Percentiles rank a stretch among this genome's conserved stretches.
phyloP scores from a whole-genome alignment of 2,888 invertebrate species.

The Mimachlamys varia region DNA sequence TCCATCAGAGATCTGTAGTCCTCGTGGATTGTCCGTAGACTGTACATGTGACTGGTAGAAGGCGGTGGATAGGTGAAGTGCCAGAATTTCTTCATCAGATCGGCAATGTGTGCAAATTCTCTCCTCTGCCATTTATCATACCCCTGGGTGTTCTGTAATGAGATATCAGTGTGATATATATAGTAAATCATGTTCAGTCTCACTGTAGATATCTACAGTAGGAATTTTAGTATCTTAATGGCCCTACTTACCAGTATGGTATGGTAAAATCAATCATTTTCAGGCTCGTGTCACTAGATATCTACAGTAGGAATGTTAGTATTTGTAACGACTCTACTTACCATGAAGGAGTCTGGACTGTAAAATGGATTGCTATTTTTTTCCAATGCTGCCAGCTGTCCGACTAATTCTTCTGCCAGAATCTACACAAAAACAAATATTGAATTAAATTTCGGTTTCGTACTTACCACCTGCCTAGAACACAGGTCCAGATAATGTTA shows the following conservation, averaged over 20 bases:
- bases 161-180: background rate
- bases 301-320: no score
- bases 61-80: conserved; percentile 69
- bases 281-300: no score
- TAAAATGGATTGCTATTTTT: conserved; percentile 75
- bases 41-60: conserved; percentile 38
- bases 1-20: conserved; percentile 70
- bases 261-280: no score
- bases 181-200: no score
- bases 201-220: no score
- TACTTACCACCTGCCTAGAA: no score
- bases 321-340: conserved; percentile 52
- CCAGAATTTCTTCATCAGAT: conserved; percentile 76
- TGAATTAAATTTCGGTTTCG: no score
- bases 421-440: conserved; percentile 59
- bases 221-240: no score
- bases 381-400: conserved; percentile 73
- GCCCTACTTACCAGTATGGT: conserved; percentile 67
- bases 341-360: conserved; percentile 69
- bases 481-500: no score
- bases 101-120: conserved; percentile 70
- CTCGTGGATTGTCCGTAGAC: conserved; percentile 58
- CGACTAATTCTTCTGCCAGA: conserved; percentile 73
- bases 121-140: conserved; percentile 75
- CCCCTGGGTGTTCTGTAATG: conserved; percentile 68